These are phyloP conservation scores for Chironomus tepperi DNA, from an alignment of 1,140 invertebrate genomes.

Conservation along the genomic window DNA sequence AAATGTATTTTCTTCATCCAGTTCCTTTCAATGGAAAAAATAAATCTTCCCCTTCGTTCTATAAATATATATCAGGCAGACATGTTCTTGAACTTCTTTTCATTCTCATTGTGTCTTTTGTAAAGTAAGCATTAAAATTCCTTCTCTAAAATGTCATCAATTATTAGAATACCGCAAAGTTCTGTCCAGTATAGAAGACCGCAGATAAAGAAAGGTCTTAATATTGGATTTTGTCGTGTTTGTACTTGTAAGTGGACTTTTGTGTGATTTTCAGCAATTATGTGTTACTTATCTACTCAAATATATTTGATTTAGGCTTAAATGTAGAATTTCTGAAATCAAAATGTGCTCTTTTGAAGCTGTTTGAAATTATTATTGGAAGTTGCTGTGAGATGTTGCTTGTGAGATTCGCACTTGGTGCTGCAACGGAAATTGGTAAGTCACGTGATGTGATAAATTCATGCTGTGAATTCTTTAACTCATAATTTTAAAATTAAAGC, in stretches of 20 bases:
- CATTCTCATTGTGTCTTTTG: background rate
- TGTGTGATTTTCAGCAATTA: background rate
- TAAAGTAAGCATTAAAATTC: too few species aligned
- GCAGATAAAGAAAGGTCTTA: background rate
- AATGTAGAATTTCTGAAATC: slow-evolving; percentile 12
- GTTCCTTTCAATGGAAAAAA: background rate
- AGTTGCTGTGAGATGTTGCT: background rate
- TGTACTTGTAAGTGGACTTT: background rate
- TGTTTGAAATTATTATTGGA: slow-evolving; percentile 4
- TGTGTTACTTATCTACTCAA: background rate
- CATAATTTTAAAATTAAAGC: too few species aligned
- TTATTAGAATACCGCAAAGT: slow-evolving; percentile 1
- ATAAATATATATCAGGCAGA: background rate
- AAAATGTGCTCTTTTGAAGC: background rate
- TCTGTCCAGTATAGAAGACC: background rate
- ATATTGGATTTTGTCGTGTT: background rate
- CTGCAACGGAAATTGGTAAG: background rate
- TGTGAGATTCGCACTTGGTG: background rate
- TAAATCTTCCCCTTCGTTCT: background rate
- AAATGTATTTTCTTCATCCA: background rate
- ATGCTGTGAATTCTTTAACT: too few species aligned
- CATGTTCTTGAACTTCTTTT: background rate
- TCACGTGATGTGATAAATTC: too few species aligned
- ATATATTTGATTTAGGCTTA: background rate
- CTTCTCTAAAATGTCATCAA: background rate